phyloP scores from a whole-genome alignment of 2,113 vertebrate species.

The Hemichromis elongatus region DNA sequence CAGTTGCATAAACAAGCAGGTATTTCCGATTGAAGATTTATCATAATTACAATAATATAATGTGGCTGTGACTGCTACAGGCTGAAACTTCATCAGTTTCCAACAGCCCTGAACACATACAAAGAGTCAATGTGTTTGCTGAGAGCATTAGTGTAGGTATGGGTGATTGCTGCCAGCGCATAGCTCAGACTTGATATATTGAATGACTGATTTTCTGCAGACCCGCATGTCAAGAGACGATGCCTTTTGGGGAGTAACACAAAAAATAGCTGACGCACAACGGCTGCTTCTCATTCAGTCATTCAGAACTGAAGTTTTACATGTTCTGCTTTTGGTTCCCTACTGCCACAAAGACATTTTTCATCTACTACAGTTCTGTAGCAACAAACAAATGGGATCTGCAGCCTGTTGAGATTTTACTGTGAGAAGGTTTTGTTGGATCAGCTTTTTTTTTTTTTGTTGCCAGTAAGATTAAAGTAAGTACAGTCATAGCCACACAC shows the following conservation, averaged over 20 bases:
- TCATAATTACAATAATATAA: slow-evolving; percentile 47
- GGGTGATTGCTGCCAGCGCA: not conserved
- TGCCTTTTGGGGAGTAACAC: not conserved
- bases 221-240: not conserved
- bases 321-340: slow-evolving; percentile 15
- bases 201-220: slow-evolving; percentile 18
- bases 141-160: not conserved
- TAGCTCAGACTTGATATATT: slow-evolving; percentile 2
- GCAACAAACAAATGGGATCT: slow-evolving; percentile 16
- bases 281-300: slow-evolving; percentile 20
- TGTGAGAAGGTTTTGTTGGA: slow-evolving; percentile 7
- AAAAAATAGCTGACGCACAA: slow-evolving; percentile 30
- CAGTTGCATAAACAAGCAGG: slow-evolving; percentile 44
- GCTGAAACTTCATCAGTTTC: not conserved
- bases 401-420: slow-evolving; percentile 3
- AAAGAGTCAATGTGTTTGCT: not conserved
- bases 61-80: not conserved
- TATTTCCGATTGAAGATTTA: slow-evolving; percentile 30
- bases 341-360: not conserved
- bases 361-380: not conserved
- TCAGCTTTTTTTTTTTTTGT: slow-evolving; percentile 19
- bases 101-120: not conserved
- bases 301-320: slow-evolving; percentile 23
- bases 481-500: not conserved
- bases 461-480: slow-evolving; percentile 22